Evolutionary conservation across 2,888 invertebrate genomes (phyloP), one percentile per base, ranked within the genome.

Genomic region (Leptinotarsa tumamoca): DNA sequence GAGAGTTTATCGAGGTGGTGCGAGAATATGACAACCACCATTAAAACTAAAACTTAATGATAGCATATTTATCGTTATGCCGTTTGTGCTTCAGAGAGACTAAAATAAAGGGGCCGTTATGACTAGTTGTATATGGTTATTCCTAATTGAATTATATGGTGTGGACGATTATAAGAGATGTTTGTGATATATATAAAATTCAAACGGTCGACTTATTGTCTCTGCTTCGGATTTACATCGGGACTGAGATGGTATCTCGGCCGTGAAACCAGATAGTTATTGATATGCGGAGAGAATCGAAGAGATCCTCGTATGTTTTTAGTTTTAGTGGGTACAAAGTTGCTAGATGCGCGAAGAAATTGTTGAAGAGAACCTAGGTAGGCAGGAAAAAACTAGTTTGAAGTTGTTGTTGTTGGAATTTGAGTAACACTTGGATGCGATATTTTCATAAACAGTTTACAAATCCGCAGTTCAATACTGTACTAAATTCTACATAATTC

Each of bases 1-100:
- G 70, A 54, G 68, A 80, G 73, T 78, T 78, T 80, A 78, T 80
- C 67, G 71, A 58, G 79, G 80, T 80, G 78, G 68, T 78, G 78
- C 77, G 72, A 74, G 73, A 74, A 81, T 79, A 81, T 79, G 79
- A 80, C 79, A 78, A 74, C 73, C 68, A 68, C 72, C 80, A 80
- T 80, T 82, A 82, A 82, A 80, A 80, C 73, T 74, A 78, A 78
- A 80, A 78, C 78, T 80, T 82, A 80, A 80, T 79, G 78, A 73
- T 78, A 73, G 74, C 69, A 23, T 75, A 79, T 78, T 78, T 76
- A 76, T 78, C 78, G 79, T 79, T 74, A 74, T 76, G 74, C 67
- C 74, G 72, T 73, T 77, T 71, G 73, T 75, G 73, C 73, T 79
- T 73, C 79, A 77, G 72, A 74, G 70, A 72, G 72, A 72, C 72